Evolutionary conservation across 2,888 invertebrate genomes (phyloP), one percentile per base, ranked within the genome.

Genomic region (Laspeyria flexula): DNA sequence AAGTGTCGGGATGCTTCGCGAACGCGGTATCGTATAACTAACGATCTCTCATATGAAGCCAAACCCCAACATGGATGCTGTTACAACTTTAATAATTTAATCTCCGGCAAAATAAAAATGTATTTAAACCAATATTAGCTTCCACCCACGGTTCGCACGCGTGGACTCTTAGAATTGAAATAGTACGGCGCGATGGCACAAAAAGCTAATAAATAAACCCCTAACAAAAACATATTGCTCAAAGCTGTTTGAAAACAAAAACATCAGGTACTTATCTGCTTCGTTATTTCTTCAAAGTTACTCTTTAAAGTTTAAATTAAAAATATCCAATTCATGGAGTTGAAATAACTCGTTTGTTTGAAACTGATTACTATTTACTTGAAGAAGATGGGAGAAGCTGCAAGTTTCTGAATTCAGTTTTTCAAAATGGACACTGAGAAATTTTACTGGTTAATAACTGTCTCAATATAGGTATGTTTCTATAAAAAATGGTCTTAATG

Each of bases 281-380:
- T 33, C 12, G n/a, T n/a, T n/a, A n/a, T 33, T 33, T 15, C 7
- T 33, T 3, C 6, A 33, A 13, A 33, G 16, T 31, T 31, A 31
- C 12, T 11, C 12, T 15, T 10, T 15, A 12, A 33, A 33, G 33
- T 46, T 46, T 27, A 44, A 40, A 47, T 55, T 46, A 51, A 54
- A 40, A 16, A 16, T 44, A 40, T 42, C 11, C 30, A 29, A 39
- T 41, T 43, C n/a, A 39, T 40, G 25, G 43, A 43, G 42, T 55
- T 49, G 23, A 7, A 45, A 43, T 45, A 49, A 23, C 45, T 39
- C 29, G 13, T 43, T 44, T 48, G 41, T n/a, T 10, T 13, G 40
- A 10, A 25, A 44, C 3, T 29, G 35, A 31, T 31, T 38, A 6
- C 11, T 2, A 9, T 39, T n/a, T n/a, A n/a, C n/a, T n/a, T n/a